These are phyloP conservation scores for Plectropomus leopardus DNA, from an alignment of 2,113 vertebrate species.

Conservation along the genomic window DNA sequence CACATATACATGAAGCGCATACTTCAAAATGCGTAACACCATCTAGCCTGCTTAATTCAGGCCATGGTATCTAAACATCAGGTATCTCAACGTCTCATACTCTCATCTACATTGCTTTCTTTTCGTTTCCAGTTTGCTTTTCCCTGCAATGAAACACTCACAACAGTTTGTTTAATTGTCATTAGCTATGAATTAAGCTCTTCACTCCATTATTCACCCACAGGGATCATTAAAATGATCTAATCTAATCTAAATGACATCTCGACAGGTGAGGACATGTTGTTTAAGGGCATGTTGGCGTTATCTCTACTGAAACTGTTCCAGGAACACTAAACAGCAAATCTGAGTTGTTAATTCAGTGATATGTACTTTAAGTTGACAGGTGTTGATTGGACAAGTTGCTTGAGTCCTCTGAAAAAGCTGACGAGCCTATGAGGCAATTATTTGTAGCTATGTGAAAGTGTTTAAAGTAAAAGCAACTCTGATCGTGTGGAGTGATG, in stretches of 20 bases:
- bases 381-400: conserved; percentile 8
- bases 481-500: conserved; percentile 7
- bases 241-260: conserved; percentile 11
- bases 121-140: conserved; percentile 2
- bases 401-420: not conserved
- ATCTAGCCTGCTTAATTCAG: conserved; percentile 45
- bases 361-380: not conserved
- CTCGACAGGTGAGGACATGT: conserved; percentile 23
- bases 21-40: conserved; percentile 51
- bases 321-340: not conserved
- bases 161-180: conserved; percentile 17
- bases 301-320: conserved; percentile 3
- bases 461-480: conserved; percentile 2
- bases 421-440: not conserved
- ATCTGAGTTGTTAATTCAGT: not conserved
- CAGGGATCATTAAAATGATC: not conserved
- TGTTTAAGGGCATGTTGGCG: not conserved
- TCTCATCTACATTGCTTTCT: not conserved
- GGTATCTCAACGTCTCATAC: conserved; percentile 21
- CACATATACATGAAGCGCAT: conserved; percentile 17
- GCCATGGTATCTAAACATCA: conserved; percentile 48
- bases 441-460: not conserved
- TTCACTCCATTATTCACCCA: not conserved
- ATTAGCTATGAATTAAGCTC: conserved; percentile 20
- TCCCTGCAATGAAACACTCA: not conserved